These are phyloP conservation scores for Melipona beecheii DNA, from an alignment of 2,888 invertebrate species.

Conservation along the genomic window DNA sequence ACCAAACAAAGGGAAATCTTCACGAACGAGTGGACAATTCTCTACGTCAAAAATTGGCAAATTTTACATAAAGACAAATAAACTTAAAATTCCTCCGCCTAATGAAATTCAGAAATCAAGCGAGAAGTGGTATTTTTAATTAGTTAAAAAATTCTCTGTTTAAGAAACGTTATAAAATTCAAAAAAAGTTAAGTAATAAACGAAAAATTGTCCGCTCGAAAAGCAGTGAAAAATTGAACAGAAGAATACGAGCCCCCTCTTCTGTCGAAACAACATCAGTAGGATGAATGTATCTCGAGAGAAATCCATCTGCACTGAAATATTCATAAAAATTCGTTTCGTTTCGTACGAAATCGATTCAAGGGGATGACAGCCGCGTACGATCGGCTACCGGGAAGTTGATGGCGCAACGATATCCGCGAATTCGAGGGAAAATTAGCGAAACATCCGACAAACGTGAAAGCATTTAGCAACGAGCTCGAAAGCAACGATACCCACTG, in stretches of 20 bases:
- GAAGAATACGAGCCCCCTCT: background rate
- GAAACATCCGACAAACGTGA: slow-evolving; percentile 59
- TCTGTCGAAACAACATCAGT: slow-evolving; percentile 48
- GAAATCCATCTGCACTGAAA: slow-evolving; percentile 39
- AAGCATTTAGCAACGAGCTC: slow-evolving; percentile 43
- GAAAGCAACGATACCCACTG: slow-evolving; percentile 38
- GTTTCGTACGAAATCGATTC: background rate
- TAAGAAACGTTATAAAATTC: background rate
- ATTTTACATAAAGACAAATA: no score
- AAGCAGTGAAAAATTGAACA: background rate
- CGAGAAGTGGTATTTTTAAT: no score
- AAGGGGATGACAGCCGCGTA: slow-evolving; percentile 35
- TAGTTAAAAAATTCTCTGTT: no score
- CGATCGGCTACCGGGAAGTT: slow-evolving; percentile 33
- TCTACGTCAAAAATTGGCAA: no score
- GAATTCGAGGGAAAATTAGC: slow-evolving; percentile 41
- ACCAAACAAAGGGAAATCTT: no score
- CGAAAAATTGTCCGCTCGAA: background rate
- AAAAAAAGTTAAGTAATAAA: background rate
- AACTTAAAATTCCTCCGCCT: no score
- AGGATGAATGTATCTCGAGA: slow-evolving; percentile 9
- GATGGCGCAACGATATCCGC: slow-evolving; percentile 18
- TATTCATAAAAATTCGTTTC: slow-evolving; percentile 38
- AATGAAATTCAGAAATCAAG: no score
- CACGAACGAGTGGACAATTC: no score